Base-by-base conservation (phyloP, 1,140 invertebrate species). In the Camponotus floridanus region DNA sequence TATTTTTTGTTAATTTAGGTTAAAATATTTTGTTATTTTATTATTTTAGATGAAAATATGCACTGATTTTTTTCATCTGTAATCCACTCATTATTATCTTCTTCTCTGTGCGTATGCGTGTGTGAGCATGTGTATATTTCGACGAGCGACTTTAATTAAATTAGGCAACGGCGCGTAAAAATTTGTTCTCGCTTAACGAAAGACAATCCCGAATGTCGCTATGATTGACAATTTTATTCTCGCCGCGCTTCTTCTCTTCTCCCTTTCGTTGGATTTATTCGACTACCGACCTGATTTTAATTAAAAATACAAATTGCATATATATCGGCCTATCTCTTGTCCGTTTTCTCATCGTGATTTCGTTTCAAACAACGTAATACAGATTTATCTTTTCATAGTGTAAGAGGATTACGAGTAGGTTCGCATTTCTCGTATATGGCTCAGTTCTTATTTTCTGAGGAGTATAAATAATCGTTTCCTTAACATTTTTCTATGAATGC, bases 261-360 rank as follows among this genome's bases (percentile, higher is more conserved):
- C 48, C 13, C 48, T 4, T 9, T 11, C 39, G 13, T 61, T 26
- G 39, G 68, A 83, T 74, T 83, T 83, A 62, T 71, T 39, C 39
- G 55, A 26, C 48, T 80, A 51, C 8, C 36, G 64, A 45, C 42
- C 78, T 59, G 48, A 70, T 83, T 83, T 83, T 83, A 83, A 83
- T 83, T 83, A 83, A 83, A 83, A 83, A 83, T 83, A 83, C 79
- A 83, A 83, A 83, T 83, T 73, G 79, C 55, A n/a, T 31, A n/a
- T 31, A n/a, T 31, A 55, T 9, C 39, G 5, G 55, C 79, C 79
- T 73, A 73, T 74, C 26, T 61, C 79, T 48, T 68, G 15, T 13
- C 5, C 39, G 61, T 65, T 51, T 51, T 62, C 55, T 57, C 36
- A 15, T 81, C 51, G 55, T 51, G 48, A 71, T 81, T 81, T 83